Percentiles rank a stretch among this genome's conserved stretches.
These are phyloP conservation scores for Philotrypesis tridentata DNA, from an alignment of 1,140 invertebrate genomes.

Conservation along the genomic window DNA sequence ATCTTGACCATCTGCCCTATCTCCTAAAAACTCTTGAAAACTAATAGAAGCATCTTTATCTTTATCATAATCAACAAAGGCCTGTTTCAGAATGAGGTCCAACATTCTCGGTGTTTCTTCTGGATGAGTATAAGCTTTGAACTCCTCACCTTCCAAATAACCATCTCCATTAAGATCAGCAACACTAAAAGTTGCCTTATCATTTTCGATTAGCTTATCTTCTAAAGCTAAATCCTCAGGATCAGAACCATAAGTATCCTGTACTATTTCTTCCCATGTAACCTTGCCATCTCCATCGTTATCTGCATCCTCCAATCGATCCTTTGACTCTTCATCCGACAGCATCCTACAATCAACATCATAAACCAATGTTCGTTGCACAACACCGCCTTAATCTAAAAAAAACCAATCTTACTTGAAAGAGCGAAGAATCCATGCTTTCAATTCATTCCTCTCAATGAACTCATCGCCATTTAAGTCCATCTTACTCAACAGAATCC, in stretches of 20 bases:
- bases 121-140: conserved; percentile 92
- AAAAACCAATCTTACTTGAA: conserved; percentile 79
- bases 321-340: conserved; percentile 90
- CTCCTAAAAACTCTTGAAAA: conserved; percentile 89
- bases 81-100: conserved; percentile 86
- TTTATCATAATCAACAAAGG: conserved; percentile 88
- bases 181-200: conserved; percentile 88
- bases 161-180: conserved; percentile 92
- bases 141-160: conserved; percentile 85
- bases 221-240: conserved; percentile 73
- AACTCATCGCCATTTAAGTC: conserved; percentile 85
- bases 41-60: conserved; percentile 88
- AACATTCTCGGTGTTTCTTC: conserved; percentile 95
- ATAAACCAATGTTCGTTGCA: not conserved
- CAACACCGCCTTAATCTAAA: not conserved
- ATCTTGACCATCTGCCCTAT: conserved; percentile 82
- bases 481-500: conserved; percentile 90
- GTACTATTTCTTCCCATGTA: conserved; percentile 91
- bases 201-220: conserved; percentile 81
- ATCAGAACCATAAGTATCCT: conserved; percentile 86
- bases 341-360: conserved; percentile 78
- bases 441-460: conserved; percentile 89
- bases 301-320: conserved; percentile 91
- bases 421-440: conserved; percentile 94
- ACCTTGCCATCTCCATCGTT: conserved; percentile 87